Conservation (phyloP, 1,140 invertebrate species). For the Leptonema lineaticorne region DNA sequence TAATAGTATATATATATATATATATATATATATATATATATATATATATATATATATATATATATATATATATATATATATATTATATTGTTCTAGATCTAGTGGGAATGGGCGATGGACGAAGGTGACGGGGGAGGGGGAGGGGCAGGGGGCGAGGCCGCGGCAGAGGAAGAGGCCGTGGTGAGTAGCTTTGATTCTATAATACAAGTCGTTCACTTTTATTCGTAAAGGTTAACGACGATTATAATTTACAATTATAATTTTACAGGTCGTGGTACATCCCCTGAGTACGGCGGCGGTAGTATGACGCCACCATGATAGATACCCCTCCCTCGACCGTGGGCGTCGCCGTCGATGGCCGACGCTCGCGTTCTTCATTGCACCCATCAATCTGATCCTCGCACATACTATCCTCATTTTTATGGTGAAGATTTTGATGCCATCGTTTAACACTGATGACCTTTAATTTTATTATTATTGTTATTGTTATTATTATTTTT, state of each 20-base stretch:
- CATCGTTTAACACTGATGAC: not conserved
- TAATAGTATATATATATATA: too few relatives aligned
- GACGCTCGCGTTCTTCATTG: slow-evolving; percentile 6
- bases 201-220: too few relatives aligned
- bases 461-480: not conserved
- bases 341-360: not conserved
- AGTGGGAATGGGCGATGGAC: slow-evolving; percentile 66
- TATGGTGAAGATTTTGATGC: not conserved
- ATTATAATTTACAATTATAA: not conserved
- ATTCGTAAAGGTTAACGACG: too few relatives aligned
- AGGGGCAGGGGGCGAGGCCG: slow-evolving; percentile 68
- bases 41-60: too few relatives aligned
- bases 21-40: too few relatives aligned
- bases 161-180: slow-evolving; percentile 62
- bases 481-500: too few relatives aligned
- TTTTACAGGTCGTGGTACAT: slow-evolving; percentile 52
- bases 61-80: too few relatives aligned
- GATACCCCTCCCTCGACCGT: slow-evolving; percentile 46
- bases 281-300: slow-evolving; percentile 54
- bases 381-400: slow-evolving; percentile 5
- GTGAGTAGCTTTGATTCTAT: slow-evolving; percentile 28
- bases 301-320: slow-evolving; percentile 54
- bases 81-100: slow-evolving; percentile 55
- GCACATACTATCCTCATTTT: slow-evolving; percentile 20
- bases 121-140: slow-evolving; percentile 71